Evolutionary conservation across 1,140 invertebrate genomes (phyloP).

Genomic region (Ganaspis sp.): DNA sequence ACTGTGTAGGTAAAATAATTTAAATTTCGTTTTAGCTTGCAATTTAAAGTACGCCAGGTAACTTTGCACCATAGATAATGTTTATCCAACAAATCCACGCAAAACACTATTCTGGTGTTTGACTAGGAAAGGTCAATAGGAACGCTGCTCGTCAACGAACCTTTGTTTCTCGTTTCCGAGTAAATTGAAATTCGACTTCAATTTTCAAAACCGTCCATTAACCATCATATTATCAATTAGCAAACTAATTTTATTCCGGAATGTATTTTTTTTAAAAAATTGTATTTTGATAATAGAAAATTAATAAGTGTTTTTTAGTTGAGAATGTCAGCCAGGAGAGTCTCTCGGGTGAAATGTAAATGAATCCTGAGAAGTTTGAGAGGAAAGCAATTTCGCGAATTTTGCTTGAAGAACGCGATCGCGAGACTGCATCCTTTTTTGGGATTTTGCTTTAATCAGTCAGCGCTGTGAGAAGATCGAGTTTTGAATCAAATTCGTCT

Average conservation of each 20-base stretch:
- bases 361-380: not conserved
- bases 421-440: conserved; percentile 23
- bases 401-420: conserved; percentile 19
- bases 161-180: not conserved
- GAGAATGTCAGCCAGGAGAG: not conserved
- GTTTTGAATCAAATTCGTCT: conserved; percentile 27
- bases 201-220: not conserved
- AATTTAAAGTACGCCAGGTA: conserved; percentile 13
- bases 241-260: too few relatives aligned
- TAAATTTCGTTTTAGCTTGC: conserved; percentile 15
- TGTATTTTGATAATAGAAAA: too few relatives aligned
- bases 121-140: conserved; percentile 28
- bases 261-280: too few relatives aligned
- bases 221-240: too few relatives aligned
- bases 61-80: conserved; percentile 22
- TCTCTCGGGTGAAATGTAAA: conserved; percentile 9
- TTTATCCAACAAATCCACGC: conserved; percentile 21
- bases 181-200: not conserved
- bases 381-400: conserved; percentile 26
- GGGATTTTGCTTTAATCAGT: conserved; percentile 16
- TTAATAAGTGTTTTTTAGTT: not conserved
- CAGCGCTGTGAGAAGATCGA: conserved; percentile 22
- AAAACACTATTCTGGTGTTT: conserved; percentile 3
- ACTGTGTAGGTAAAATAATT: conserved; percentile 15
- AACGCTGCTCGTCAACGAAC: conserved; percentile 1